A percentile compares a stretch with the other conserved stretches of the same genome.
phyloP scores from a whole-genome alignment of 2,797 vertebrate genomes.

The Taeniopygia guttata region DNA sequence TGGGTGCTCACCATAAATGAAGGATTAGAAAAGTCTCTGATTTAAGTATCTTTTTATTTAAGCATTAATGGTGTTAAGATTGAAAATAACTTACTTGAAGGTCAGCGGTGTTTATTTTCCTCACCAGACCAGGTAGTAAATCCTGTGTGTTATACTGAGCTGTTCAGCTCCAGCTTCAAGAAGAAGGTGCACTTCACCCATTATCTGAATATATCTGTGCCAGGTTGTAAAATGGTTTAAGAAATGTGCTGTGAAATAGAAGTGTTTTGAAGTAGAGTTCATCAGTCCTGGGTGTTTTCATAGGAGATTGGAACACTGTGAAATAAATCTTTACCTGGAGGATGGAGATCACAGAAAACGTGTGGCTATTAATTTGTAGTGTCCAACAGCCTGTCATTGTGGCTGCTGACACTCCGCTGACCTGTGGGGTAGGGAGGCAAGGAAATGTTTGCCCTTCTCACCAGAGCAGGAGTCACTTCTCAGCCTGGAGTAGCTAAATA shows the following conservation, averaged over 20 bases:
- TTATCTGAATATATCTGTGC: not conserved
- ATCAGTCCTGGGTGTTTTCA: not conserved
- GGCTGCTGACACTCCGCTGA: not conserved
- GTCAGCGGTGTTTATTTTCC: not conserved
- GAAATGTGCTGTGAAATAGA: not conserved
- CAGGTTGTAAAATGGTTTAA: not conserved
- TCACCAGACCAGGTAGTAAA: not conserved
- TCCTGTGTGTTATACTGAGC: not conserved
- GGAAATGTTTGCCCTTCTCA: not conserved
- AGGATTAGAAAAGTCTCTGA: not conserved
- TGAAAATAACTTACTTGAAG: not conserved
- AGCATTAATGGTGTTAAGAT: not conserved
- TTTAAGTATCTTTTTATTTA: conserved; percentile 7
- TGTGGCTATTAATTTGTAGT: not conserved
- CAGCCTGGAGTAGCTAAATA: not conserved
- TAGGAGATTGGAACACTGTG: not conserved
- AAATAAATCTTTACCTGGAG: conserved; percentile 23
- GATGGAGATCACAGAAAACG: not conserved
- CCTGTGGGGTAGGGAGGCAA: not conserved
- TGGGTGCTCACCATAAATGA: not conserved
- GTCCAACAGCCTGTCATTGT: conserved; percentile 1
- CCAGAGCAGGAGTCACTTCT: not conserved
- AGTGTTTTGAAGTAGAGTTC: not conserved
- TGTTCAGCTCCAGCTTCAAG: not conserved
- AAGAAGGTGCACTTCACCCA: not conserved